A percentile compares a stretch with the other conserved stretches of the same genome.
These are phyloP conservation scores for Tineola bisselliella DNA, from an alignment of 2,888 invertebrate genomes.

Conservation along the genomic window DNA sequence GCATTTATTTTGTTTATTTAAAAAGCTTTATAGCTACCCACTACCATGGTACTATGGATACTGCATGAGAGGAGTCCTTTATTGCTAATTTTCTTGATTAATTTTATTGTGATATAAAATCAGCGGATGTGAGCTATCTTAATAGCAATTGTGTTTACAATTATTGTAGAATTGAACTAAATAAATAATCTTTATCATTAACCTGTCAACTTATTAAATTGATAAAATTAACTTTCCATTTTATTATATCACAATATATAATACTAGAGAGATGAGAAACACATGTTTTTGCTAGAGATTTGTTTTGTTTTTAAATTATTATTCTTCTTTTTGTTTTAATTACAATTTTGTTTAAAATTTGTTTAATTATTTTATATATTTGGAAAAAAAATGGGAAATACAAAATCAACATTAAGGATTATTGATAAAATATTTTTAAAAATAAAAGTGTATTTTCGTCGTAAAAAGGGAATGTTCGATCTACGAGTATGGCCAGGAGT, in stretches of 20 bases:
- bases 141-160: not conserved
- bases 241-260: not conserved
- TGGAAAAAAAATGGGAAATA: slow-evolving; percentile 6
- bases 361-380: too few species aligned
- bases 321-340: too few species aligned
- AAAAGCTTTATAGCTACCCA: too few species aligned
- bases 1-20: too few species aligned
- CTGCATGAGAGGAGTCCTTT: too few species aligned
- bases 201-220: not conserved
- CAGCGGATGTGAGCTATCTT: not conserved
- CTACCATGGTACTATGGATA: too few species aligned
- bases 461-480: slow-evolving; percentile 80
- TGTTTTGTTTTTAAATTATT: too few species aligned
- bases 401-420: not conserved
- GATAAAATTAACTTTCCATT: not conserved
- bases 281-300: too few species aligned
- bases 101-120: too few species aligned
- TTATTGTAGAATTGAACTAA: not conserved
- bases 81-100: too few species aligned
- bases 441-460: not conserved
- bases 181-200: not conserved
- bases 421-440: not conserved
- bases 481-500: slow-evolving; percentile 91
- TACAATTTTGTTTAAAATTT: too few species aligned
- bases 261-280: too few species aligned